phyloP scores from a whole-genome alignment of 2,113 vertebrate species.

The Delphinus delphis region DNA sequence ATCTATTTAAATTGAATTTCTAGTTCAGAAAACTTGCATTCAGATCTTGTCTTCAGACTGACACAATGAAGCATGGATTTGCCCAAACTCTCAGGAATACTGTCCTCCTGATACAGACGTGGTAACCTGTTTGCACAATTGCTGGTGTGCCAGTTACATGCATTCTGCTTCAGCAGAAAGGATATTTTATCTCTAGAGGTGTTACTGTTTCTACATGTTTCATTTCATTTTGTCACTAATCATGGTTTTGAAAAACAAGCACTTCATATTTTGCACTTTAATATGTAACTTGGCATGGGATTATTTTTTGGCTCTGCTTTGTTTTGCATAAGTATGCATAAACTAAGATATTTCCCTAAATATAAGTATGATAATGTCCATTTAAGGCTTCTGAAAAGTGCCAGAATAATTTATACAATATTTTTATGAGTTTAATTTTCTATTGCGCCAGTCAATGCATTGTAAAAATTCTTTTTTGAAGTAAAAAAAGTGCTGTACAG shows the following conservation, averaged over 20 bases:
- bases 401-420: neutral
- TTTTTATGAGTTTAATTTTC: slow-evolving; percentile 33
- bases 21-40: slow-evolving; percentile 2
- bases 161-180: neutral
- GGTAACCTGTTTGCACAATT: neutral
- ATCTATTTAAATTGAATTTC: neutral
- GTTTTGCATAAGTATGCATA: neutral
- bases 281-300: neutral
- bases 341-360: neutral
- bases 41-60: neutral
- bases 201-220: slow-evolving; percentile 7
- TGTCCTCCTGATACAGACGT: neutral
- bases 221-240: slow-evolving; percentile 40
- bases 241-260: slow-evolving; percentile 12
- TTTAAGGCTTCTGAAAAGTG: slow-evolving; percentile 1
- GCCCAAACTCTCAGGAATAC: neutral
- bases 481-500: neutral
- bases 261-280: neutral
- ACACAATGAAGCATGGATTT: slow-evolving; percentile 1
- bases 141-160: neutral
- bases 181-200: neutral
- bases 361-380: neutral
- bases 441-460: neutral
- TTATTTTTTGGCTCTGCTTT: neutral
- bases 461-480: neutral